phyloP scores from a whole-genome alignment of 2,888 invertebrate genomes.

The Pharmacophagus antenor region DNA sequence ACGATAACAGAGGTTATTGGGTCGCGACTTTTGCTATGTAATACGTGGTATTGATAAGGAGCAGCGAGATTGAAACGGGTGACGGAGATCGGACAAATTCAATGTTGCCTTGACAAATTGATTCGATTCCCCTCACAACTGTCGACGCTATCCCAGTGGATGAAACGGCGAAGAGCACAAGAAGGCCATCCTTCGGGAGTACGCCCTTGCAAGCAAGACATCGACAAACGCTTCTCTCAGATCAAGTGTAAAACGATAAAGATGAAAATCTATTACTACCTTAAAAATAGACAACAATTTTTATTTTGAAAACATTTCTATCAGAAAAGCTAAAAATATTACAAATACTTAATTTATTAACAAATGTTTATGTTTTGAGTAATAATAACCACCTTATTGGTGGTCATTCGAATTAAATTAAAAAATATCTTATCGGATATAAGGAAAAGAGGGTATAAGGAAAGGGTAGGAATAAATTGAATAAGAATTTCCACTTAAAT shows the following conservation, averaged over 20 bases:
- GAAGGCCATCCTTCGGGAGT: slow-evolving; percentile 25
- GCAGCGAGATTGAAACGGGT: slow-evolving; percentile 46
- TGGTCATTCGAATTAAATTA: no score
- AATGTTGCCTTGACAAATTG: slow-evolving; percentile 69
- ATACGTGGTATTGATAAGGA: slow-evolving; percentile 7
- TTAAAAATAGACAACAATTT: background rate
- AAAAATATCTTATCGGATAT: no score
- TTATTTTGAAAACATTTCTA: background rate
- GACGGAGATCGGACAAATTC: slow-evolving; percentile 53
- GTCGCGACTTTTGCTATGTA: slow-evolving; percentile 3
- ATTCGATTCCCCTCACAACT: slow-evolving; percentile 64
- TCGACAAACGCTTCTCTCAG: slow-evolving; percentile 26
- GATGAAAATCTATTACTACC: slow-evolving; percentile 17
- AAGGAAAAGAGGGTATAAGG: no score
- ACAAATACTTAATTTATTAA: no score
- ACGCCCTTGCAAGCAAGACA: slow-evolving; percentile 26
- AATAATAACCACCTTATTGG: no score
- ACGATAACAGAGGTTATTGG: slow-evolving; percentile 21
- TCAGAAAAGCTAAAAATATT: no score
- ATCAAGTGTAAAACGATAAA: slow-evolving; percentile 32
- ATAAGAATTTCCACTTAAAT: background rate
- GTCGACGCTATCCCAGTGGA: slow-evolving; percentile 47
- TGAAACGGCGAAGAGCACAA: slow-evolving; percentile 35
- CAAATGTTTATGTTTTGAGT: no score
- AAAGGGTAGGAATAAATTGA: background rate